Evolutionary conservation across 2,113 vertebrate species (phyloP), one percentile per base, ranked within the genome.

Genomic region (Ciconia stormi): DNA sequence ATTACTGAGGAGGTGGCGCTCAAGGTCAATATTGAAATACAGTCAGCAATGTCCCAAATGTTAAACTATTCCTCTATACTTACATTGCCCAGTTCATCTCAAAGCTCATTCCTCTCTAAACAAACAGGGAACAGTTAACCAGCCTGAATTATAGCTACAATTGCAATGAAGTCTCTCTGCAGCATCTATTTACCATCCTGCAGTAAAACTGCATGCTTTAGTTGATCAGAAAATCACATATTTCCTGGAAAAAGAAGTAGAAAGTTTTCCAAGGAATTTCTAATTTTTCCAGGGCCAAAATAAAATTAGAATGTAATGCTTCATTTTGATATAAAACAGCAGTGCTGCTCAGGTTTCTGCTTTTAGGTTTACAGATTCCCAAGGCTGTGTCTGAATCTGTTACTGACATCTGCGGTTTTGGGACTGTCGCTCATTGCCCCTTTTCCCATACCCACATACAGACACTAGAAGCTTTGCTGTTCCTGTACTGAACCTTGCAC

Each of bases 1-100:
- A 47, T 80, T 91, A 73, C 78, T 59, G 76, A 95, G 26, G 23
- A 96, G 46, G 38, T 42, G 42, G 63, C 0, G 0, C 50, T 86
- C 93, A 96, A 97, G 95, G 94, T 95, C 89, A 95, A 67, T 94
- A 93, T 32, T 95, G 87, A 95, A 97, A 96, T 82, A 95, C 38
- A 91, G 73, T 76, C 89, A 77, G 56, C 49, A 87, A 27, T 92
- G 70, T 87, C 78, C 81, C 73, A 96, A 94, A 93, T 47, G 79
- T 94, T 95, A 96, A 82, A 74, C 71, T 95, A 70, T 88, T 88
- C 53, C 67, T 90, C 63, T 88, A 6, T 40, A 77, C 67, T 73
- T 93, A 73, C 38, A 47, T 44, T 62, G 23, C 23, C 70, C 44
- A 29, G 58, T 50, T 90, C 58, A 88, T 81, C 53, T 88, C 38